Percentiles rank a stretch among this genome's conserved stretches.
These are phyloP conservation scores for Meles meles DNA, from an alignment of 2,113 vertebrate genomes.

Conservation along the genomic window DNA sequence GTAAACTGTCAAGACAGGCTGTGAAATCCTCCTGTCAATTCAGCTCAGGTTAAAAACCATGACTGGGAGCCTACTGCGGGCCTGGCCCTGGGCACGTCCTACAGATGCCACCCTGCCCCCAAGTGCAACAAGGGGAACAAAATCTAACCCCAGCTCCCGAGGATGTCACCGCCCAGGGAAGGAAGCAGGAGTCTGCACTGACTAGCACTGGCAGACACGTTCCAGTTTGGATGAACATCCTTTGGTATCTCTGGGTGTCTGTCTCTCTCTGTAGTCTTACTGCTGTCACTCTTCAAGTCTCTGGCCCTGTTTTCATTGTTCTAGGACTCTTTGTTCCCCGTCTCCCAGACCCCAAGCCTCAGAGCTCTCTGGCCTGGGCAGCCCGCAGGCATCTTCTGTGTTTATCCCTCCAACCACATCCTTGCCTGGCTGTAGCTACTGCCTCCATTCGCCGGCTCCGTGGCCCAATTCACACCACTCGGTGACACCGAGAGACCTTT, in stretches of 20 bases:
- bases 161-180: neutral
- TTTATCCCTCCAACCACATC: neutral
- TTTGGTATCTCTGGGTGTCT: neutral
- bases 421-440: neutral
- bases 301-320: neutral
- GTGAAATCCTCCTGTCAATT: neutral
- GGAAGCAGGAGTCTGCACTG: fast-evolving
- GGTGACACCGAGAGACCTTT: neutral
- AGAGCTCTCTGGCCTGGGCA: neutral
- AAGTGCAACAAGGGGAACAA: neutral
- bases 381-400: neutral
- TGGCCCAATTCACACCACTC: fast-evolving
- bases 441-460: neutral
- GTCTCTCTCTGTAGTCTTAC: neutral
- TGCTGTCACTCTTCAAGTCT: neutral
- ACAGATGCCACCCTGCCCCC: too few species aligned
- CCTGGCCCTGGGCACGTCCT: fast-evolving
- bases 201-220: neutral
- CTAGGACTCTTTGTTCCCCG: neutral
- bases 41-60: neutral
- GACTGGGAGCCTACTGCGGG: fast-evolving
- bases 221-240: neutral
- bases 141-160: neutral
- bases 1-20: neutral
- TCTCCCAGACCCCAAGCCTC: neutral